A percentile compares a stretch with the other conserved stretches of the same genome.
Evolutionary conservation across 2,888 invertebrate species (phyloP).

Genomic region (Synanthedon myopaeformis): DNA sequence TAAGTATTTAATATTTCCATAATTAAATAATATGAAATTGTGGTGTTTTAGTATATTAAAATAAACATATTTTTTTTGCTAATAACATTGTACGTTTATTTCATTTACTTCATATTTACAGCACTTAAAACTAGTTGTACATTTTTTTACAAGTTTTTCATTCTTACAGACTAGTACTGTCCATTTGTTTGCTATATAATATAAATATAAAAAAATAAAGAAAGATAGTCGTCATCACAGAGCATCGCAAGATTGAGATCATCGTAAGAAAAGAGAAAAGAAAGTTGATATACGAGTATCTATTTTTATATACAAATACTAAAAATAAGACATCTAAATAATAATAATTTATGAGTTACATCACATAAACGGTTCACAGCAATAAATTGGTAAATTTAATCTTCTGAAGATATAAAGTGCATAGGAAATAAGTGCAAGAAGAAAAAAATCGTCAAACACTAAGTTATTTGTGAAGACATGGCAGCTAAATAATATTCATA

Average conservation of each 20-base stretch:
- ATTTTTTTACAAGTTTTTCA: conserved; percentile 44
- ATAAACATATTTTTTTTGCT: neutral
- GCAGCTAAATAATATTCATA: too few relatives aligned
- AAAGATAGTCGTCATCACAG: neutral
- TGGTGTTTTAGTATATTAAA: too few relatives aligned
- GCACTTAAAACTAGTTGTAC: conserved; percentile 36
- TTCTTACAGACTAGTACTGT: conserved; percentile 51
- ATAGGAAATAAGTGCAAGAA: neutral
- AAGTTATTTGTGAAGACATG: too few relatives aligned
- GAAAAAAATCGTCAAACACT: neutral
- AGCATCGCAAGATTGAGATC: conserved; percentile 21
- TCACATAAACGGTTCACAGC: conserved; percentile 25
- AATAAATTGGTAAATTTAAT: conserved; percentile 3
- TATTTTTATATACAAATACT: conserved; percentile 7
- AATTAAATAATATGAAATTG: too few relatives aligned
- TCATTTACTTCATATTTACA: conserved; percentile 55
- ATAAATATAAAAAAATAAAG: neutral
- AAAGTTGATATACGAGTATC: conserved; percentile 6
- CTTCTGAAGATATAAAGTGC: neutral
- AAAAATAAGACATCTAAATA: conserved; percentile 5
- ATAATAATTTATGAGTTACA: conserved; percentile 10
- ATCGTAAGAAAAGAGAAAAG: conserved; percentile 13
- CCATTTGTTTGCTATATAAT: conserved; percentile 31
- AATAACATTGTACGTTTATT: conserved; percentile 29
- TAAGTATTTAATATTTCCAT: too few relatives aligned